Conservation (phyloP, 2,797 vertebrate species). For the Iguana delicatissima region DNA sequence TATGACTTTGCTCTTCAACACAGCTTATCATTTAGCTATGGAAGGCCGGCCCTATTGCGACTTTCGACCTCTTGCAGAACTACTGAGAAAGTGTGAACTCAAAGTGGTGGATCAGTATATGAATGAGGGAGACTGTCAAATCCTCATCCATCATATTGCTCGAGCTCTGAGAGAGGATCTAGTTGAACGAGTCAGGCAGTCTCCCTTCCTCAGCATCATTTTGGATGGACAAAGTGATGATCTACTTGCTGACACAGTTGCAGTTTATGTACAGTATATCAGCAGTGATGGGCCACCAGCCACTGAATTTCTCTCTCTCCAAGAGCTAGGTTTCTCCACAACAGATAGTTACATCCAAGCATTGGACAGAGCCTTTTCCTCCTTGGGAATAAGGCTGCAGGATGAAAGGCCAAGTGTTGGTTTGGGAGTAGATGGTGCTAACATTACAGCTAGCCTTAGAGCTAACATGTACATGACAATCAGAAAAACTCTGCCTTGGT, state of each 20-base stretch:
- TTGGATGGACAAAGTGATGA: constrained; percentile 94
- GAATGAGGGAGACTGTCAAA: constrained; percentile 96
- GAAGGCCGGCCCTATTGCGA: constrained; percentile 94
- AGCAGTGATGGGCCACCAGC: constrained; percentile 90
- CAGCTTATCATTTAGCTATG: constrained; percentile 92
- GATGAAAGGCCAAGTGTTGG: constrained; percentile 90
- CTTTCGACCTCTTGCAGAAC: constrained; percentile 92
- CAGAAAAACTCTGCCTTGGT: constrained; percentile 93
- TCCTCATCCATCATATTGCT: constrained; percentile 93
- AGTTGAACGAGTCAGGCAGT: constrained; percentile 92
- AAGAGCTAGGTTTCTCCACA: constrained; percentile 88
- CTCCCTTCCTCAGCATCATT: constrained; percentile 93
- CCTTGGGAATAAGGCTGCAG: constrained; percentile 89
- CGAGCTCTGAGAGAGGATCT: constrained; percentile 92
- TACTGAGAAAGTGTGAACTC: constrained; percentile 94
- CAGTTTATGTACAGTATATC: constrained; percentile 92
- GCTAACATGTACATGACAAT: constrained; percentile 91
- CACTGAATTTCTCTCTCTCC: constrained; percentile 93
- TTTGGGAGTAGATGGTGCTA: constrained; percentile 91
- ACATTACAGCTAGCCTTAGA: constrained; percentile 88
- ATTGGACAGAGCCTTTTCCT: constrained; percentile 89
- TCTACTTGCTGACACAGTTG: constrained; percentile 91
- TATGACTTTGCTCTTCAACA: constrained; percentile 95
- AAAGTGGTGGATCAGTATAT: constrained; percentile 98
- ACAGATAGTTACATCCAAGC: constrained; percentile 95